Evolutionary conservation across 2,888 invertebrate species (phyloP), one percentile per base, ranked within the genome.

Genomic region (Stenotaenia linearis): DNA sequence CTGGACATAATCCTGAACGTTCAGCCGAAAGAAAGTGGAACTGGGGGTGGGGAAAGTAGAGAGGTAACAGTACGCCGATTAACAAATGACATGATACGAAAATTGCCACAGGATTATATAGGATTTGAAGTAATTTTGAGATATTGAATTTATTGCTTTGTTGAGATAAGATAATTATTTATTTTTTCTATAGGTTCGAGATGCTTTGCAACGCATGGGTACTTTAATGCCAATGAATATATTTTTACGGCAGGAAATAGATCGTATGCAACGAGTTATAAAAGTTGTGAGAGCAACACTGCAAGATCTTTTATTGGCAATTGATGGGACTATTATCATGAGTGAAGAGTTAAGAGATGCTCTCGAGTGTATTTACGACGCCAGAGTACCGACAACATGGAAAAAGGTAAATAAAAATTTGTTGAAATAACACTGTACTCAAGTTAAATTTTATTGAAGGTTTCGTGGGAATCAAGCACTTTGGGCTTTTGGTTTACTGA

Each of bases 401-500:
- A 90, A 92, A 84, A 97, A 95, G 90, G 93, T 92, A 83, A 82
- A 83, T 18, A 21, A 56, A 40, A 40, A 40, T 12, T 15, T 1
- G 37, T 37, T 10, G 40, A 40, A 40, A 4, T 40, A 40, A 4
- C 15, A 10, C n/a, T 40, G 37, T 1, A n/a, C n/a, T n/a, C n/a
- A 25, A 25, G 5, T 80, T 75, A 15, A 21, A 75, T 30, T 25
- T 28, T 28, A 1, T 40, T 7, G 35, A 40, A 95, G 94, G 92
- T 97, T 78, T 98, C 97, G 0, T 98, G 98, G 98, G 96, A 97
- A 87, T 97, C 97, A 0, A 95, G 97, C 1, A 97, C 98, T 0
- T 89, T 98, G 28, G 98, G 98, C n/a, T 98, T 98, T 88, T 98
- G 98, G 98, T 98, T 97, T 85, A 98, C 97, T 0, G 98, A 98